phyloP scores from a whole-genome alignment of 2,113 vertebrate genomes.

The Apodemus sylvaticus region DNA sequence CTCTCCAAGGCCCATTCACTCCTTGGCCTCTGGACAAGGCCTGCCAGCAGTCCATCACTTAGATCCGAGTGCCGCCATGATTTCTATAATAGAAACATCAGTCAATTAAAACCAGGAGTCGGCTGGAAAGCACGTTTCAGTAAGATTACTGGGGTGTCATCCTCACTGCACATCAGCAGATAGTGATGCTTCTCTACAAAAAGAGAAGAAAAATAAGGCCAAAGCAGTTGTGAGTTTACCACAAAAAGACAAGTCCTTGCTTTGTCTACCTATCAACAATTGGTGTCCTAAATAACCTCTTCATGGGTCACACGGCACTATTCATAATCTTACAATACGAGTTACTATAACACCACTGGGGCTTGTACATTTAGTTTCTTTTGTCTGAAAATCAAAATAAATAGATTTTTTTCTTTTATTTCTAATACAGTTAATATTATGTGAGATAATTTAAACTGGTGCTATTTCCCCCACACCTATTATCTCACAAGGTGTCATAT shows the following conservation, averaged over 20 bases:
- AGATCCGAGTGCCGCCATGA: constrained; percentile 16
- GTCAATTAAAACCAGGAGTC: constrained; percentile 39
- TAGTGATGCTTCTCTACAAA: not conserved
- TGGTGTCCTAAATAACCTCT: not conserved
- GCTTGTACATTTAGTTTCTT: not conserved
- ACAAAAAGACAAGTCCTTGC: not conserved
- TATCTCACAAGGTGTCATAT: not conserved
- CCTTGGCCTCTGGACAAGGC: not conserved
- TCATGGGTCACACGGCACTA: not conserved
- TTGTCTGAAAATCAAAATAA: not conserved
- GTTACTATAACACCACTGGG: not conserved
- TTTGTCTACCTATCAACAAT: not conserved
- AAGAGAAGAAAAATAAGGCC: not conserved
- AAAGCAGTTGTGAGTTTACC: not conserved
- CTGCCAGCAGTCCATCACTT: constrained; percentile 23
- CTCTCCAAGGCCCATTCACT: not conserved
- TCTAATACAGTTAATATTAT: not conserved
- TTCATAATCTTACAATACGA: not conserved
- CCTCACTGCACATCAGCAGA: not conserved
- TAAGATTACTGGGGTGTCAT: not conserved
- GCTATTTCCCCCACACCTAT: not conserved
- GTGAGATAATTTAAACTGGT: not conserved
- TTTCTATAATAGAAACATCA: constrained; percentile 45
- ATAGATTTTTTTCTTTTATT: not conserved
- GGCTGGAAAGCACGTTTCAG: constrained; percentile 34